These are phyloP conservation scores for Metopia argyrocephala DNA, from an alignment of 2,888 invertebrate genomes.

Conservation along the genomic window DNA sequence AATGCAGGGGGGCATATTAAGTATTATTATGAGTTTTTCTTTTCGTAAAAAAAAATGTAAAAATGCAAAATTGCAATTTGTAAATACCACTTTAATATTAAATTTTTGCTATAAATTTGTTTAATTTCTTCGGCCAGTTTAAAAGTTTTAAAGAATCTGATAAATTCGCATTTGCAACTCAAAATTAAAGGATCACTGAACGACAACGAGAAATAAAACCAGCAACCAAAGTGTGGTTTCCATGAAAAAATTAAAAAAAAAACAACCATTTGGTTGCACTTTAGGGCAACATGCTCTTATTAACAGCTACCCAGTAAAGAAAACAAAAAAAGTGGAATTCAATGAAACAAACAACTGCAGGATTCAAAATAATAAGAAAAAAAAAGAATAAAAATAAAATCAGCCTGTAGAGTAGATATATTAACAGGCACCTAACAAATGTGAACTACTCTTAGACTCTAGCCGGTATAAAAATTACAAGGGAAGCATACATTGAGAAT, in stretches of 20 bases:
- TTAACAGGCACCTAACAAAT: conserved; percentile 46
- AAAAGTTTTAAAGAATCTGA: conserved; percentile 56
- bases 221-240: conserved; percentile 54
- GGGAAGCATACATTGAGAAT: not conserved
- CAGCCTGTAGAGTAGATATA: conserved; percentile 36
- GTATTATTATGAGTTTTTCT: conserved; percentile 3
- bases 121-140: conserved; percentile 29
- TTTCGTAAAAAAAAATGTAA: conserved; percentile 40
- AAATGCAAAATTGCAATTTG: conserved; percentile 67
- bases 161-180: conserved; percentile 38
- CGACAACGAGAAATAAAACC: conserved; percentile 15
- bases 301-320: conserved; percentile 45
- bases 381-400: not conserved
- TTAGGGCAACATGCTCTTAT: conserved; percentile 59
- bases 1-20: not conserved
- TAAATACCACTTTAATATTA: conserved; percentile 66
- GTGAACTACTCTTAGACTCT: conserved; percentile 18
- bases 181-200: conserved; percentile 41
- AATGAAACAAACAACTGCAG: conserved; percentile 50
- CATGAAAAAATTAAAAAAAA: conserved; percentile 36
- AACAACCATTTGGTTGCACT: conserved; percentile 52
- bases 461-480: conserved; percentile 14
- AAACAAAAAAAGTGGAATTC: conserved; percentile 8
- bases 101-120: conserved; percentile 65
- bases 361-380: conserved; percentile 38